Evolutionary conservation across 2,888 invertebrate genomes (phyloP), one percentile per base, ranked within the genome.

Genomic region (Apotomis turbidana): DNA sequence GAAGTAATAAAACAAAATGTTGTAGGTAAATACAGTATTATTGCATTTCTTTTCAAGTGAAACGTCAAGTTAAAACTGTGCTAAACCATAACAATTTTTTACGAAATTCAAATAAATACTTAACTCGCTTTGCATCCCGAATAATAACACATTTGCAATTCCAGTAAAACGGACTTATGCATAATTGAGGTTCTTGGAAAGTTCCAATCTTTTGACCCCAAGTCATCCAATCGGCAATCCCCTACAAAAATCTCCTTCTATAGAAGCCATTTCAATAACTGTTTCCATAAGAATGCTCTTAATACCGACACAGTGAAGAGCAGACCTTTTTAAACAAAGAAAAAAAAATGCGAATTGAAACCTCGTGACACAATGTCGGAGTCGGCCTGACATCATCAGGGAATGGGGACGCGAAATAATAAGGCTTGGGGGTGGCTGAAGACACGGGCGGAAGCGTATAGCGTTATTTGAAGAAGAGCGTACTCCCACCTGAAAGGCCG

Each of bases 331-430:
- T 80, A 79, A 81, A 81, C 79, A 80, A 86, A 82, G 78, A 87
- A 87, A 85, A 86, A 86, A 85, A 87, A 86, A 87, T 84, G 82
- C 84, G 88, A 86, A 92, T 92, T 91, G 91, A 90, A 91, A 90
- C 87, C 88, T 86, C 83, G 84, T 87, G 89, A 87, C 90, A 93
- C 91, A 91, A 93, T 91, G 86, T 83, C 87, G 90, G 91, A 90
- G 90, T 83, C 87, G 90, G 89, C 90, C 91, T 91, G 92, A 93
- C 92, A 90, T 93, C 91, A 91, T 92, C 92, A 91, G 85, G 88
- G 90, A 91, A 91, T 89, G 91, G 86, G 91, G 89, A 88, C 91
- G 91, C 90, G 91, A 91, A 91, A 93, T 93, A 93, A 93, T 92
- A 93, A 91, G 91, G 89, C 90, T 83, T 70, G 78, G 74, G 51